Percentiles rank a stretch among this genome's conserved stretches.
phyloP scores from a whole-genome alignment of 2,888 invertebrate species.

The Coelopa pilipes region DNA sequence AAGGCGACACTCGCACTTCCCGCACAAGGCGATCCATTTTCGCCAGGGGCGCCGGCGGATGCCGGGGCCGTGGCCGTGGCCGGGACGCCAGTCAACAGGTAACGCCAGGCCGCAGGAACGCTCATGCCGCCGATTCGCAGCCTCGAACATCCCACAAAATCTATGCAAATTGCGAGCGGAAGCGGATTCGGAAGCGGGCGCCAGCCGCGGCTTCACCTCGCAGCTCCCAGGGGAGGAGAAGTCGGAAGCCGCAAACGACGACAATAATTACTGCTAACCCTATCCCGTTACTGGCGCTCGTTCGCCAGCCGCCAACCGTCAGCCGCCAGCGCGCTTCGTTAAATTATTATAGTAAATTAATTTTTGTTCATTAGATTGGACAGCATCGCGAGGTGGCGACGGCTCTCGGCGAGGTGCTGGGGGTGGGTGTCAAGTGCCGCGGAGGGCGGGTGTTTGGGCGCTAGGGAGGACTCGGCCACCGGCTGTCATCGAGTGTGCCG shows the following conservation, averaged over 20 bases:
- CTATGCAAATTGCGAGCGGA: constrained; percentile 67
- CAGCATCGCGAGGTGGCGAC: constrained; percentile 50
- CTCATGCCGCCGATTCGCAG: constrained; percentile 55
- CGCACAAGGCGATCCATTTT: constrained; percentile 59
- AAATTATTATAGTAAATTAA: constrained; percentile 65
- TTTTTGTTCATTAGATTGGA: constrained; percentile 61
- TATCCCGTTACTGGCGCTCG: constrained; percentile 45
- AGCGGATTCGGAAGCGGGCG: constrained; percentile 58
- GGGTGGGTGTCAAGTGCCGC: constrained; percentile 24
- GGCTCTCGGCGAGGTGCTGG: too few species aligned
- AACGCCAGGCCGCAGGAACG: constrained; percentile 31
- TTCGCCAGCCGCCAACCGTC: constrained; percentile 42
- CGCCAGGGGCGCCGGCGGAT: constrained; percentile 40
- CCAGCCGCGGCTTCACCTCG: constrained; percentile 44
- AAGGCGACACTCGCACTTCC: constrained; percentile 45
- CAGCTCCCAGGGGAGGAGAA: constrained; percentile 39
- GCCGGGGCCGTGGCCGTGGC: constrained; percentile 14
- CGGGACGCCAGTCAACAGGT: constrained; percentile 33
- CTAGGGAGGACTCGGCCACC: background rate
- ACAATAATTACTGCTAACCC: constrained; percentile 42
- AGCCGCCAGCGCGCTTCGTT: constrained; percentile 45
- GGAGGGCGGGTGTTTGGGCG: constrained; percentile 3
- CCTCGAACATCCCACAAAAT: constrained; percentile 54
- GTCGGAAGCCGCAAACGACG: constrained; percentile 37
- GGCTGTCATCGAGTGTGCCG: background rate